Evolutionary conservation across 1,140 invertebrate genomes (phyloP), one percentile per base, ranked within the genome.

Genomic region (Bursaphelenchus mucronatus): DNA sequence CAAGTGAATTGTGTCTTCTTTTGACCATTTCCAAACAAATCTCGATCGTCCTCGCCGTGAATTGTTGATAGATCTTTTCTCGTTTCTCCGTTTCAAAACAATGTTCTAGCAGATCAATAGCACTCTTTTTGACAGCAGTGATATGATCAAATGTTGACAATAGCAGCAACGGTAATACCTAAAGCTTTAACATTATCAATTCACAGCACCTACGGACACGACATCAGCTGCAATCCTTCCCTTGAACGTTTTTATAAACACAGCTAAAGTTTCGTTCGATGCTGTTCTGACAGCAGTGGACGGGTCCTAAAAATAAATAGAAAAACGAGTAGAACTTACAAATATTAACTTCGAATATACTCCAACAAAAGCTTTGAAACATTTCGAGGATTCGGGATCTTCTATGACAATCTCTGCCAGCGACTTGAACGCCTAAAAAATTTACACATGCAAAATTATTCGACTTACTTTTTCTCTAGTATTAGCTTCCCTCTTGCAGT

Each of bases 401-500:
- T 50, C 39, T 49, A 61, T 9, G 0, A 64, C 61, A 15, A 15
- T 43, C 3, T 62, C 53, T 6, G 45, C 13, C 15, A 64, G n/a
- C 2, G 17, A 40, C n/a, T 61, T 64, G 9, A 61, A 10, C 21
- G 45, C 63, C 63, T 64, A 51, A 64, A 63, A 46, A 3, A 44
- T 15, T 30, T 2, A 44, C 2, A 59, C 19, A 59, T 44, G 41
- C 11, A 59, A 19, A 21, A 1, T 6, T 19, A 17, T 8, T 0
- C n/a, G 40, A 66, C 8, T 11, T n/a, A 75, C 70, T 57, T 72
- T 72, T 63, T 72, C 70, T 7, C 70, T 57, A 7, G 70, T 72
- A 21, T 54, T 40, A n/a, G 71, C 11, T 43, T 72, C 70, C 43
- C 55, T 54, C 54, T 72, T 72, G 15, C 57, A 45, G 15, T 74